Conservation (phyloP, 92 coral and sea anemone genomes). For the Paramuricea clavata region DNA sequence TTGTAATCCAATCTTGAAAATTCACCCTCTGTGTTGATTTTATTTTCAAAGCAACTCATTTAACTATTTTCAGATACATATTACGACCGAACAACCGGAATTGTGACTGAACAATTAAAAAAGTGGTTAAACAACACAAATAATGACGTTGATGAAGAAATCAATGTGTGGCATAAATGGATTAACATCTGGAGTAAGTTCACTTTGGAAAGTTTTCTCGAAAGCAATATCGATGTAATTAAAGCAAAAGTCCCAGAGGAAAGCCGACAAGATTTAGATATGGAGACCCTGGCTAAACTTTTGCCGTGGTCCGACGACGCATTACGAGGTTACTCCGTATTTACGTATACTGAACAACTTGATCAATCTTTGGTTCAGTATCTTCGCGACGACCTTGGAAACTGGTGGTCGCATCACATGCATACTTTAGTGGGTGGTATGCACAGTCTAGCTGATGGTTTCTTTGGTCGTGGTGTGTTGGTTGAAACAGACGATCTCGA, state of each 20-base stretch:
- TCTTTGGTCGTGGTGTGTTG: no score
- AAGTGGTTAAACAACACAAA: neutral
- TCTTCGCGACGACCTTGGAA: constrained; percentile 41
- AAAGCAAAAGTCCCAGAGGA: no score
- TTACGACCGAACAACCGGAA: neutral
- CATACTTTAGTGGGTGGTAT: no score
- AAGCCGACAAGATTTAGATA: neutral
- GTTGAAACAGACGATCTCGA: neutral
- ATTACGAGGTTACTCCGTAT: constrained; percentile 40
- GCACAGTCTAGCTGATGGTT: constrained; percentile 18
- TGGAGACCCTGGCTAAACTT: constrained; percentile 29
- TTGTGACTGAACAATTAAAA: constrained; percentile 42
- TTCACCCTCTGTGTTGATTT: no score
- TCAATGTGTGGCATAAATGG: constrained; percentile 30
- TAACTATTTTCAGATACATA: neutral
- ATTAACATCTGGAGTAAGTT: constrained; percentile 53
- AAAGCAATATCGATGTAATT: no score
- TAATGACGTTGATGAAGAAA: neutral
- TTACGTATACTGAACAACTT: constrained; percentile 50
- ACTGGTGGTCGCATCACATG: constrained; percentile 45
- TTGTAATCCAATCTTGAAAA: no score
- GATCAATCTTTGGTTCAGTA: constrained; percentile 44
- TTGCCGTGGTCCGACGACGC: constrained; percentile 54
- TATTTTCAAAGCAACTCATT: no score
- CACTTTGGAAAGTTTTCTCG: constrained; percentile 43